Evolutionary conservation across 2,113 vertebrate species (phyloP).

Genomic region (Engraulis encrasicolus): DNA sequence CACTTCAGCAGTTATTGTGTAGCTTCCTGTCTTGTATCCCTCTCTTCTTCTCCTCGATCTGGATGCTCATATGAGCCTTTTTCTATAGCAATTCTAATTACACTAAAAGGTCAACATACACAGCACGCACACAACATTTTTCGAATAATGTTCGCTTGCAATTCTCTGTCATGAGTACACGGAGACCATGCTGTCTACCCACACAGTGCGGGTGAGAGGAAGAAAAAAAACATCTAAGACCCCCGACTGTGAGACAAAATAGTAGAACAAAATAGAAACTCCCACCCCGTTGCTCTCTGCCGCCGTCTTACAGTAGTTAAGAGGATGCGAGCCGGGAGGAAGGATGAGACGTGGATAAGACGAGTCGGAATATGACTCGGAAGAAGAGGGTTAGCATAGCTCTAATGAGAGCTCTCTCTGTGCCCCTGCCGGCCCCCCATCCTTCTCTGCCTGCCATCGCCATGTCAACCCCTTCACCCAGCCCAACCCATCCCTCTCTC

Average conservation of each 20-base stretch:
- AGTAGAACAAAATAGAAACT: neutral
- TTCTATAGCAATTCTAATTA: neutral
- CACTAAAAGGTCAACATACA: neutral
- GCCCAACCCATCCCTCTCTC: too few relatives aligned
- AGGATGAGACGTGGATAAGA: neutral
- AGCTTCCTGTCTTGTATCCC: neutral
- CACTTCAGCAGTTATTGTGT: too few relatives aligned
- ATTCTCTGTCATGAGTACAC: neutral
- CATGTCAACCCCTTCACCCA: neutral
- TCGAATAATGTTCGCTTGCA: neutral
- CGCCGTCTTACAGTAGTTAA: neutral
- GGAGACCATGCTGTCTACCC: neutral
- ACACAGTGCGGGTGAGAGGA: neutral
- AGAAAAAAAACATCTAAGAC: neutral
- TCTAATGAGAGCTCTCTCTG: conserved; percentile 7
- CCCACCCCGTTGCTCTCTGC: neutral
- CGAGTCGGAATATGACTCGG: neutral
- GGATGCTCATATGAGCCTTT: neutral
- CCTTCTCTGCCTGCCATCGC: neutral
- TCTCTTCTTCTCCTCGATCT: neutral
- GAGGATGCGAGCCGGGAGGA: neutral
- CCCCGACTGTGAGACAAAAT: neutral
- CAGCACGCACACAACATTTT: neutral
- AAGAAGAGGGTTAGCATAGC: conserved; percentile 3
- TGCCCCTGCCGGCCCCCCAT: neutral